These are phyloP conservation scores for Zygaena filipendulae DNA, from an alignment of 2,888 invertebrate species.

Conservation along the genomic window DNA sequence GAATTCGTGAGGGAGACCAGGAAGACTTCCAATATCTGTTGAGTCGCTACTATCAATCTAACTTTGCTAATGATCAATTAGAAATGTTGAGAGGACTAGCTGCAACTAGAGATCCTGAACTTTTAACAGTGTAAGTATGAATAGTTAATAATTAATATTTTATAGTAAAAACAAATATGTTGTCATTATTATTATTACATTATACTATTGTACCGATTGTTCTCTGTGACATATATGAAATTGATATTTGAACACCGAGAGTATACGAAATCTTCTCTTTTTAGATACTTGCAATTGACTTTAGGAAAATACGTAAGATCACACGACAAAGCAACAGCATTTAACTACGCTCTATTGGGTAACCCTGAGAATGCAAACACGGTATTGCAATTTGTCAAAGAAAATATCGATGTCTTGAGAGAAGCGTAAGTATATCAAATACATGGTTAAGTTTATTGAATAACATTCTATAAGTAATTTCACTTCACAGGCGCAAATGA, in stretches of 20 bases:
- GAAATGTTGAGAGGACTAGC: slow-evolving; percentile 60
- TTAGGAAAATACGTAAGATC: slow-evolving; percentile 38
- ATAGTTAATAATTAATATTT: too few species aligned
- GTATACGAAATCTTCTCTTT: too few species aligned
- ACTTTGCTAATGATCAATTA: slow-evolving; percentile 54
- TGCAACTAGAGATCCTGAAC: slow-evolving; percentile 34
- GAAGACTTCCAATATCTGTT: slow-evolving; percentile 71
- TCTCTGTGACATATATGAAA: too few species aligned
- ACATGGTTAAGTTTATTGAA: background rate
- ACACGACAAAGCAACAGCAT: slow-evolving; percentile 49
- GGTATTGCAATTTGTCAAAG: slow-evolving; percentile 43
- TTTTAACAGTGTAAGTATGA: slow-evolving; percentile 42
- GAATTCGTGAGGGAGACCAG: slow-evolving; percentile 66
- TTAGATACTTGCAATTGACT: slow-evolving; percentile 44
- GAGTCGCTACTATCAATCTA: slow-evolving; percentile 30
- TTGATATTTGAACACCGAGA: too few species aligned
- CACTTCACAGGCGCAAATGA: background rate
- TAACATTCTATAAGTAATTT: background rate
- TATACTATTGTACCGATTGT: too few species aligned
- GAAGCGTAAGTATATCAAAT: slow-evolving; percentile 32
- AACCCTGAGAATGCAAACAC: slow-evolving; percentile 36
- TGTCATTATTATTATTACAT: too few species aligned
- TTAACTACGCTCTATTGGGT: slow-evolving; percentile 50
- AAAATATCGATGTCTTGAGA: slow-evolving; percentile 42
- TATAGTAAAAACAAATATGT: slow-evolving; percentile 13